These are phyloP conservation scores for Drosophila hydei DNA, from an alignment of 1,140 invertebrate species.

Conservation along the genomic window DNA sequence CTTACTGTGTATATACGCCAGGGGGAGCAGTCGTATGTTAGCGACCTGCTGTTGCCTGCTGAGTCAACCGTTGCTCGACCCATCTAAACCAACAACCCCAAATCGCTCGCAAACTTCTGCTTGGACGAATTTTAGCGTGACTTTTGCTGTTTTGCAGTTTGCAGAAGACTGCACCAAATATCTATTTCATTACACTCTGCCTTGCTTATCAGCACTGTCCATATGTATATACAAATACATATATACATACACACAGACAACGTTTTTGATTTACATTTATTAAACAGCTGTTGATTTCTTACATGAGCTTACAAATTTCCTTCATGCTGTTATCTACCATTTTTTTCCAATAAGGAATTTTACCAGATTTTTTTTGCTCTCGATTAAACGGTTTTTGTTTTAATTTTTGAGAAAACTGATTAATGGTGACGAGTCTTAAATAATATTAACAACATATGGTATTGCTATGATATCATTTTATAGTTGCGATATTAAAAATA, in stretches of 20 bases:
- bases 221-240: slow-evolving; percentile 1
- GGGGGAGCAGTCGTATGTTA: slow-evolving; percentile 30
- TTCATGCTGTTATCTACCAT: not conserved
- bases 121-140: not conserved
- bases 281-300: slow-evolving; percentile 58
- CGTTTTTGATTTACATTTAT: slow-evolving; percentile 11
- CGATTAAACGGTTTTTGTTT: too few species aligned
- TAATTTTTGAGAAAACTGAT: too few species aligned
- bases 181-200: not conserved
- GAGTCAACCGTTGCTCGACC: slow-evolving; percentile 36
- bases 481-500: not conserved
- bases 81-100: not conserved
- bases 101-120: slow-evolving; percentile 1
- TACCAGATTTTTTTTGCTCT: too few species aligned
- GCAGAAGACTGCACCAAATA: not conserved
- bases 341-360: too few species aligned
- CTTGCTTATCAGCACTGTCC: slow-evolving; percentile 25
- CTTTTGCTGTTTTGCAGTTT: slow-evolving; percentile 7
- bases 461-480: not conserved
- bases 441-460: not conserved
- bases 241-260: not conserved
- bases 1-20: not conserved
- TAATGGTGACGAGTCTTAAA: not conserved
- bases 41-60: slow-evolving; percentile 20
- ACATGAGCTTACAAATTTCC: not conserved